These are phyloP conservation scores for Lobophora halterata DNA, from an alignment of 2,888 invertebrate species.

Conservation along the genomic window DNA sequence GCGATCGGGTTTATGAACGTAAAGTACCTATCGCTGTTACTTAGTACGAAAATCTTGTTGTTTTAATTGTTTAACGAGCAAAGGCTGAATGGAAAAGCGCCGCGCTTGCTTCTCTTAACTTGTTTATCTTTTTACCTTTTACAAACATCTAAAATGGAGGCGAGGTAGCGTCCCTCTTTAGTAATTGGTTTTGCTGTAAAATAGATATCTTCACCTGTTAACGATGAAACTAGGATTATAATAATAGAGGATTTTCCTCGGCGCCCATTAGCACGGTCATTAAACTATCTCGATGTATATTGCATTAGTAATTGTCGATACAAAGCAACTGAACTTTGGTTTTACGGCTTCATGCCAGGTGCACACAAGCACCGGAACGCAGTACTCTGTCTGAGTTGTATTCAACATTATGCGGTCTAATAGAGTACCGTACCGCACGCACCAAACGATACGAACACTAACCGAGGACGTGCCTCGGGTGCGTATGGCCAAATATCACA, in stretches of 20 bases:
- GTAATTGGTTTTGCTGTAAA: conserved; percentile 21
- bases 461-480: conserved; percentile 18
- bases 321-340: conserved; percentile 23
- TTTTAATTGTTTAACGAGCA: conserved; percentile 18
- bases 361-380: conserved; percentile 12
- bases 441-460: conserved; percentile 19
- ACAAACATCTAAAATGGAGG: conserved; percentile 5
- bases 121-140: conserved; percentile 12
- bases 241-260: conserved; percentile 47
- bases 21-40: neutral
- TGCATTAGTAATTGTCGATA: conserved; percentile 40
- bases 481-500: conserved; percentile 15
- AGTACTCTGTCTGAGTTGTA: conserved; percentile 12
- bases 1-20: neutral
- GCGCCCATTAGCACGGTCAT: conserved; percentile 50
- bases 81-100: conserved; percentile 14
- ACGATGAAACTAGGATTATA: conserved; percentile 39
- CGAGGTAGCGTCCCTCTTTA: conserved; percentile 1
- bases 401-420: conserved; percentile 17
- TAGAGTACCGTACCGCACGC: conserved; percentile 15
- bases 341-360: conserved; percentile 15
- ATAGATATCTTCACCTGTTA: conserved; percentile 30
- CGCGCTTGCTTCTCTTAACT: conserved; percentile 9
- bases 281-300: conserved; percentile 50
- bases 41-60: conserved; percentile 16